Evolutionary conservation across 2,797 vertebrate genomes (phyloP).

Genomic region (Decapterus maruadsi): DNA sequence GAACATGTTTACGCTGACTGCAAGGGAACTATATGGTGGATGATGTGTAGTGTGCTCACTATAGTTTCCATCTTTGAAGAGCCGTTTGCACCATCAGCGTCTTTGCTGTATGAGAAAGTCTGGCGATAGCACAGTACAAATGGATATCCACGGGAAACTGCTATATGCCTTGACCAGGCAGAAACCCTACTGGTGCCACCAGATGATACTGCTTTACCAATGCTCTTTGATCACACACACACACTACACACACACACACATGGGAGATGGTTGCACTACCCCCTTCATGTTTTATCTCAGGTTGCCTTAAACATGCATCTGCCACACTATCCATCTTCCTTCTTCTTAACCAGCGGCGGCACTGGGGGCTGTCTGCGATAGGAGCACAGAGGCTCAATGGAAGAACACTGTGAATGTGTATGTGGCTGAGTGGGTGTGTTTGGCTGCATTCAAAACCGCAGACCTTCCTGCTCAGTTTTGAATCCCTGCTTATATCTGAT

Average conservation of each 20-base stretch:
- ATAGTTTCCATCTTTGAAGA: conserved; percentile 54
- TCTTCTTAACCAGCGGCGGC: conserved; percentile 48
- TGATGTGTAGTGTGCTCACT: conserved; percentile 39
- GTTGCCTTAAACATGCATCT: conserved; percentile 46
- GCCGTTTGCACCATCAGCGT: conserved; percentile 22
- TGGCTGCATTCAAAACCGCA: conserved; percentile 47
- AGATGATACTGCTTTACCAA: conserved; percentile 58
- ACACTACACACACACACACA: background rate
- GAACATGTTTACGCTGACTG: conserved; percentile 46
- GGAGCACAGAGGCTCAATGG: conserved; percentile 43
- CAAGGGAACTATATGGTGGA: conserved; percentile 40
- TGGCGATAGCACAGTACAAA: background rate
- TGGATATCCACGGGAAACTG: conserved; percentile 20
- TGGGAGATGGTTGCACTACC: conserved; percentile 32
- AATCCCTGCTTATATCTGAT: conserved; percentile 60
- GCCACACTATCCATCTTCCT: conserved; percentile 35
- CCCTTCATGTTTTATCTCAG: conserved; percentile 38
- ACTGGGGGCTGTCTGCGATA: conserved; percentile 40
- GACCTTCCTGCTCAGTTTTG: conserved; percentile 48
- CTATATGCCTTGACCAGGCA: conserved; percentile 43
- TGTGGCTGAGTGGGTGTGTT: conserved; percentile 64
- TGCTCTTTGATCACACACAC: conserved; percentile 56
- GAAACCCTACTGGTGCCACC: conserved; percentile 33
- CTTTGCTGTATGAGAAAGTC: conserved; percentile 19
- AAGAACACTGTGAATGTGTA: conserved; percentile 54